These are phyloP conservation scores for Galerucella calmariensis DNA, from an alignment of 2,888 invertebrate genomes.

Conservation along the genomic window DNA sequence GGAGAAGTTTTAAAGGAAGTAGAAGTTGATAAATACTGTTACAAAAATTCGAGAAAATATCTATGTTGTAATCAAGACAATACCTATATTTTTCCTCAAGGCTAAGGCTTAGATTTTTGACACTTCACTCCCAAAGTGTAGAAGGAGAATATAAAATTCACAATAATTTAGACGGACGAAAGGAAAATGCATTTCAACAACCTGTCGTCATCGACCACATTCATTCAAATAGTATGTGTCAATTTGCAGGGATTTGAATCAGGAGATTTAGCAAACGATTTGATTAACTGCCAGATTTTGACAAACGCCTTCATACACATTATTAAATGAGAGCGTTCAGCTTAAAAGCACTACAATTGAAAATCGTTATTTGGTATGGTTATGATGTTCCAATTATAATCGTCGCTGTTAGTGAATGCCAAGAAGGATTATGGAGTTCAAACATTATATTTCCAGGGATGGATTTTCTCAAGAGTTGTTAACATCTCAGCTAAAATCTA, in stretches of 20 bases:
- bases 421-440: neutral
- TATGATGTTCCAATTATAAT: slow-evolving; percentile 29
- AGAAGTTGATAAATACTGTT: no score
- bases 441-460: neutral
- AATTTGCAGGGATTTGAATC: neutral
- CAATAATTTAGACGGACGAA: no score
- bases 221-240: neutral
- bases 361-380: slow-evolving; percentile 14
- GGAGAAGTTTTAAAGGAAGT: neutral
- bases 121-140: no score
- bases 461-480: neutral
- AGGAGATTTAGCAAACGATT: neutral
- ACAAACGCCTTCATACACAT: neutral
- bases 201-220: no score
- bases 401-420: slow-evolving; percentile 1
- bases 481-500: neutral
- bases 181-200: no score
- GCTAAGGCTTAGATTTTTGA: no score
- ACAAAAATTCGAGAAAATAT: no score
- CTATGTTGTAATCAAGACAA: no score
- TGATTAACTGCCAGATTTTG: slow-evolving; percentile 1
- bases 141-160: no score
- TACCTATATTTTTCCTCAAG: no score
- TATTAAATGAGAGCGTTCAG: slow-evolving; percentile 9
- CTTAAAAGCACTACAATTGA: slow-evolving; percentile 22